Evolutionary conservation across 2,797 vertebrate genomes (phyloP).

Genomic region (Scleropages formosus): DNA sequence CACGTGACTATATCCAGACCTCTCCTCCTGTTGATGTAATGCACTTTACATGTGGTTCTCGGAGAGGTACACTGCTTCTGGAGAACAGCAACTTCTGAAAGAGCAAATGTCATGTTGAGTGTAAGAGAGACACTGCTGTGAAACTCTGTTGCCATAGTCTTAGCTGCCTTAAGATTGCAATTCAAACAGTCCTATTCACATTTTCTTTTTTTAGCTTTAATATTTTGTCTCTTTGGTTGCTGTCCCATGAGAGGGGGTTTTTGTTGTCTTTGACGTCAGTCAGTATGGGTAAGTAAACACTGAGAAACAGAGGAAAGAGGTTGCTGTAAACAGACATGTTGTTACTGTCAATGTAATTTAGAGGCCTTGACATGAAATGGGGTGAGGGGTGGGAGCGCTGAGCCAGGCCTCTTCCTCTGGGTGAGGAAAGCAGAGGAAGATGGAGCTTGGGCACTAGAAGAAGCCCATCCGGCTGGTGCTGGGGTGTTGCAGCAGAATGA

Average conservation of each 20-base stretch:
- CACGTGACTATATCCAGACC: too few relatives aligned
- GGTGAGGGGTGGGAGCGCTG: neutral
- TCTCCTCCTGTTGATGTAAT: too few relatives aligned
- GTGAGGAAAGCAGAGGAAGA: neutral
- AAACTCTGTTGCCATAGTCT: neutral
- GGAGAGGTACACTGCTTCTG: too few relatives aligned
- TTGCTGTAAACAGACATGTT: conserved; percentile 62
- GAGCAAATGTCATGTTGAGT: too few relatives aligned
- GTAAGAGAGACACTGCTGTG: too few relatives aligned
- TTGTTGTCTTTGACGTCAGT: conserved; percentile 62
- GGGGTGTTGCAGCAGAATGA: conserved; percentile 11
- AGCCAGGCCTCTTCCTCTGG: conserved; percentile 2
- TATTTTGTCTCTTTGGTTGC: conserved; percentile 23
- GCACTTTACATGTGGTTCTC: too few relatives aligned
- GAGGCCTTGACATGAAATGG: conserved; percentile 43
- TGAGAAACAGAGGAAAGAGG: conserved; percentile 50
- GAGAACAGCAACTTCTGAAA: too few relatives aligned
- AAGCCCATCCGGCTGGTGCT: neutral
- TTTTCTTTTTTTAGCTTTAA: neutral
- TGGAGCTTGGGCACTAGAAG: neutral
- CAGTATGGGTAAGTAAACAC: conserved; percentile 67
- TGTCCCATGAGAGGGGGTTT: conserved; percentile 47
- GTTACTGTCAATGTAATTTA: conserved; percentile 52
- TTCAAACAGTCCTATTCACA: neutral
- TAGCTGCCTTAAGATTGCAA: neutral